Evolutionary conservation across 2,113 vertebrate genomes (phyloP), one percentile per base, ranked within the genome.

Genomic region (Penelope pileata): DNA sequence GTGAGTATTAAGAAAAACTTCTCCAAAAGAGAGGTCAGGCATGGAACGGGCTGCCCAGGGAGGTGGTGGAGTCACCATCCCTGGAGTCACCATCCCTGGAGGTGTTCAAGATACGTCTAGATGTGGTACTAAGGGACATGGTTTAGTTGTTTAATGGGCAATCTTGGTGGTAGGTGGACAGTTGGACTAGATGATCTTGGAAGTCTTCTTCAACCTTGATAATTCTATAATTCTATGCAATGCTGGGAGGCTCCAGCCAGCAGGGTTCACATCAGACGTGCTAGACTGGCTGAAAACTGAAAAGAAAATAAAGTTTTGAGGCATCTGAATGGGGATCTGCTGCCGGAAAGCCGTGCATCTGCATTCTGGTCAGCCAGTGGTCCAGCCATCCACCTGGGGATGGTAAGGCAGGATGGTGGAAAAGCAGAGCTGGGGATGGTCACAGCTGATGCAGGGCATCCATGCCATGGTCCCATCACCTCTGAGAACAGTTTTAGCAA

Each of bases 401-500:
- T 45, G 22, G 18, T 9, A 14, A 45, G 22, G 64, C 13, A 16
- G 30, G 22, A 45, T 8, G 14, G 7, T 32, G 32, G 47, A 68
- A 59, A 73, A 84, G 50, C 42, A 45, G 42, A 67, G 19, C 42
- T 67, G 42, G 14, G 64, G 64, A 8, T 43, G 60, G 22, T 51
- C 38, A 34, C 22, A 42, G 59, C 21, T 10, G 53, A 30, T 1
- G 14, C 12, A 42, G 36, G 19, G 19, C 56, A 7, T 74, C 7
- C 1, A 32, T 36, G 16, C 18, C 1, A 0, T 6, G 66, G 51
- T 6, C n/a, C 19, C 51, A 63, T 12, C 27, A 26, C 13, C 6
- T 6, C 10, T n/a, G 22, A 14, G 18, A 72, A 12, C 12, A 59
- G 7, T 9, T 7, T 70, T 38, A 86, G 6, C 32, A 26, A 45